Conservation (phyloP, 2,113 vertebrate species). For the Hystrix cristata region DNA sequence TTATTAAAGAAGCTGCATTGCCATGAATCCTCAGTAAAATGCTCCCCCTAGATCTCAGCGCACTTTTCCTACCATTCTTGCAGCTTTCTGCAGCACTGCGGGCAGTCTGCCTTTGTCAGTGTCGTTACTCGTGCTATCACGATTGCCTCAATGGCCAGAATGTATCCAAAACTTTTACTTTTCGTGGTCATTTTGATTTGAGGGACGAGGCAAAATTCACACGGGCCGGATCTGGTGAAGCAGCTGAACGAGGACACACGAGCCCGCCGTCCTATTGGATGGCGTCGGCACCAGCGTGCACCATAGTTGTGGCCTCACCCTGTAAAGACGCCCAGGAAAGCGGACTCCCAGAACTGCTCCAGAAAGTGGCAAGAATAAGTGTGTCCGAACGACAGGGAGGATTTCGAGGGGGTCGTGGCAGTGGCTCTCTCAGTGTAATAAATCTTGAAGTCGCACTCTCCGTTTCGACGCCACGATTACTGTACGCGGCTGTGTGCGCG, state of each 20-base stretch:
- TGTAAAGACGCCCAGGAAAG: not conserved
- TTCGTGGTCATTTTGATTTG: not conserved
- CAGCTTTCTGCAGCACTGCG: not conserved
- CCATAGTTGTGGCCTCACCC: not conserved
- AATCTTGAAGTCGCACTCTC: not conserved
- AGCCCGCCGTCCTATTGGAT: not conserved
- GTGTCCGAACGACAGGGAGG: not conserved
- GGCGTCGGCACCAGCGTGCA: accelerated
- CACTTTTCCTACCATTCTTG: not conserved
- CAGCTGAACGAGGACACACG: not conserved
- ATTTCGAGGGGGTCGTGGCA: not conserved
- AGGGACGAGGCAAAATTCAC: not conserved
- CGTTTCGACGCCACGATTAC: not conserved
- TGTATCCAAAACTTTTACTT: not conserved
- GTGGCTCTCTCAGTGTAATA: not conserved
- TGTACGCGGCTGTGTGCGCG: not conserved
- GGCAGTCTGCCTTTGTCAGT: not conserved
- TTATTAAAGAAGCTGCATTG: not conserved
- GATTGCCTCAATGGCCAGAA: not conserved
- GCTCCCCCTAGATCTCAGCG: not conserved
- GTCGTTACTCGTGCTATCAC: not conserved
- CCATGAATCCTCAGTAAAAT: not conserved
- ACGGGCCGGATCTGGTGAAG: accelerated
- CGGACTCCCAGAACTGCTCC: not conserved
- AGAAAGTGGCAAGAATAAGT: not conserved